Evolutionary conservation across 2,113 vertebrate species (phyloP).

Genomic region (Pithys albifrons): DNA sequence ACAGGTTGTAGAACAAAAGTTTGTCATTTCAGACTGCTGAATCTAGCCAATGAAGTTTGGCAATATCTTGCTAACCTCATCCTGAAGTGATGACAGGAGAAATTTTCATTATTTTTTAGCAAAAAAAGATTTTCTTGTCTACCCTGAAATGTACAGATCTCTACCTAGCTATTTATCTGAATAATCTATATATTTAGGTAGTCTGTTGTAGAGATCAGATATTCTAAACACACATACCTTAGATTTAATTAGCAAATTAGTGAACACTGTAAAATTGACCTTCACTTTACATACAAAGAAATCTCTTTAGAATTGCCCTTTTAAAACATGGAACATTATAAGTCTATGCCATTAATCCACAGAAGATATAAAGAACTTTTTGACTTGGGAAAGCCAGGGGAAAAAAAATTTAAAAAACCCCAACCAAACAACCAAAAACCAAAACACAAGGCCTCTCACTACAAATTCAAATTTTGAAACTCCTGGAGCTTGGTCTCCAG

Average conservation of each 20-base stretch:
- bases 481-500: not conserved
- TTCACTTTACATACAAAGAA: not conserved
- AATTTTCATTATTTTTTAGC: not conserved
- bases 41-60: not conserved
- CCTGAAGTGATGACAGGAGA: not conserved
- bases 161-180: not conserved
- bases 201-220: not conserved
- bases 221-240: not conserved
- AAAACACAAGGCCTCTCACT: fast-evolving
- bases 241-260: not conserved
- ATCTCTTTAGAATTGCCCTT: not conserved
- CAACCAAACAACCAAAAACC: not conserved
- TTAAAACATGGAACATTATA: not conserved
- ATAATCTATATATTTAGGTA: not conserved
- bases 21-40: not conserved
- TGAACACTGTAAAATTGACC: not conserved
- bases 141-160: not conserved
- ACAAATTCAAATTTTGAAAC: not conserved
- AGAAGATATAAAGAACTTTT: not conserved
- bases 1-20: not conserved
- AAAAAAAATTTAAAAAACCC: not conserved
- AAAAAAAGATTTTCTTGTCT: not conserved
- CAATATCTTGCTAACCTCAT: not conserved
- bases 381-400: not conserved
- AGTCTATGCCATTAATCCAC: not conserved